Evolutionary conservation across 2,888 invertebrate species (phyloP), one percentile per base, ranked within the genome.

Genomic region (Drosophila seclusa): DNA sequence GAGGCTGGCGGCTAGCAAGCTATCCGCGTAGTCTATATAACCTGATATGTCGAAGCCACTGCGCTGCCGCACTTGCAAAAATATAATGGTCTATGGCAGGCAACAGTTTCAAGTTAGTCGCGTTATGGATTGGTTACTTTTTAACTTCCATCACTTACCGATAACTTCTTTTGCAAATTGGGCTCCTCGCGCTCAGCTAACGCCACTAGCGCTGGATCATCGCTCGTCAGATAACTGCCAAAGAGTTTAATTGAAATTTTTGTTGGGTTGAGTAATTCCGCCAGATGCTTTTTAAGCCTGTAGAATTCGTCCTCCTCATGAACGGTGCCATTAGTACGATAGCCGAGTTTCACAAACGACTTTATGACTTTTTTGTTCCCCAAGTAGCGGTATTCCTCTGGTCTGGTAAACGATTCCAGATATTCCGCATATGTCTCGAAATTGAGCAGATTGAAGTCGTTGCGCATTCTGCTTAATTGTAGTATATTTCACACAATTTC

Each of bases 321-420:
- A 7, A 87, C 42, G 3, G 52, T 52, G 0, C 58, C 54, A 2
- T 95, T 73, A 0, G 90, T 90, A 4, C 97, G 95, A 92, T 97
- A 97, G 57, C 97, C 97, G 68, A 97, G 94, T 85, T 96, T 96
- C 7, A 97, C 96, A 40, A 98, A 94, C 83, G 95, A 95, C 60
- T 96, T 94, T 0, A 97, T 95, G 36, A 95, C 93, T 27, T 94
- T 94, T 60, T 95, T 95, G 91, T 96, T 97, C 87, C 96, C 95
- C 53, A 98, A 93, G 90, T 96, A 97, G 76, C 95, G 95, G n/a
- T 96, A 93, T 93, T 98, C 98, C 71, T 95, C 94, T 4, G 95
- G 93, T 27, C 95, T 96, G 53, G 97, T 95, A 63, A 97, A 94
- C 0, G 97, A 97, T 89, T 97, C 96, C 80, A 98, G 92, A 92